A percentile compares a stretch with the other conserved stretches of the same genome.
Evolutionary conservation across 2,797 vertebrate genomes (phyloP).

Genomic region (Lemur catta): DNA sequence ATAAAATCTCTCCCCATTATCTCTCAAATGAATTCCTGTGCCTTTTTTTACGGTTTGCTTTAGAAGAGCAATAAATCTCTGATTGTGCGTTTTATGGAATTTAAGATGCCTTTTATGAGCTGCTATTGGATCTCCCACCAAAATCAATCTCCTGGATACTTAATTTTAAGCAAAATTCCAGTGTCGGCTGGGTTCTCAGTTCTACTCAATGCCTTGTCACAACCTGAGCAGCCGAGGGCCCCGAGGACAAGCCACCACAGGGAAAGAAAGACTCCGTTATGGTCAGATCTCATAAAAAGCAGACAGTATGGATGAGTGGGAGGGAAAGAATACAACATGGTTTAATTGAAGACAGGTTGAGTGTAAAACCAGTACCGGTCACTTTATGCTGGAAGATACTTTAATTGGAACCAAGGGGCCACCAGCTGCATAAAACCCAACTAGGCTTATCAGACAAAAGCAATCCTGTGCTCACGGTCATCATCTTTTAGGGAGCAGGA

Average conservation of each 20-base stretch:
- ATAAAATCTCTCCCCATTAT: slow-evolving; percentile 62
- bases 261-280: slow-evolving; percentile 24
- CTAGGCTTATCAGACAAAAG: slow-evolving; percentile 45
- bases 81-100: slow-evolving; percentile 66
- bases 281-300: slow-evolving; percentile 40
- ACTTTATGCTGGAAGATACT: slow-evolving; percentile 26
- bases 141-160: slow-evolving; percentile 73
- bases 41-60: slow-evolving; percentile 66
- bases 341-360: slow-evolving; percentile 58
- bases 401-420: slow-evolving; percentile 51
- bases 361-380: background rate
- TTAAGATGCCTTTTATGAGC: slow-evolving; percentile 76
- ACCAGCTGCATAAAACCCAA: slow-evolving; percentile 38
- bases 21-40: slow-evolving; percentile 51
- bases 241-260: background rate
- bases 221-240: background rate
- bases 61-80: slow-evolving; percentile 65
- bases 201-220: slow-evolving; percentile 7
- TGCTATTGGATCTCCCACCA: slow-evolving; percentile 71
- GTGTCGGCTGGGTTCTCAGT: slow-evolving; percentile 42
- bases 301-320: background rate
- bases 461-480: background rate
- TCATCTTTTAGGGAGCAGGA: background rate
- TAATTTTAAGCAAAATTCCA: slow-evolving; percentile 73
- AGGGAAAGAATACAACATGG: background rate